phyloP scores from a whole-genome alignment of 1,140 invertebrate species.

The Schmidtea mediterranea region DNA sequence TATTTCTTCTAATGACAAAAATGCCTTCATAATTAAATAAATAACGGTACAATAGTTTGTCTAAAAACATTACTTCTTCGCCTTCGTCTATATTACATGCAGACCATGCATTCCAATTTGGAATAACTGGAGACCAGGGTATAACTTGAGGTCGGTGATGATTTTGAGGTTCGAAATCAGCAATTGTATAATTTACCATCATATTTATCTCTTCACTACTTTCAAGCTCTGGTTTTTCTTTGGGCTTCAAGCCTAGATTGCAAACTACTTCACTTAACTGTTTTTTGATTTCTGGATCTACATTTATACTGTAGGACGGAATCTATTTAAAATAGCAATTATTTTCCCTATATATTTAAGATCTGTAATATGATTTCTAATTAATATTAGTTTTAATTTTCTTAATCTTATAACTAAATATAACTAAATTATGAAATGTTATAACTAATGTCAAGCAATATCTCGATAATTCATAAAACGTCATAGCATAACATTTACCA shows the following conservation, averaged over 20 bases:
- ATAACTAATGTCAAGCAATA: no score
- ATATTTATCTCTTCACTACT: constrained; percentile 34
- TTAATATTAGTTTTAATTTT: no score
- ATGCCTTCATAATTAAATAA: background rate
- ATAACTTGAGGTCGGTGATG: constrained; percentile 42
- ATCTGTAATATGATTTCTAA: no score
- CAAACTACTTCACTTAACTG: constrained; percentile 31
- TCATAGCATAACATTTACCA: no score
- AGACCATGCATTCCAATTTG: constrained; percentile 86
- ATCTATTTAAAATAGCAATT: no score
- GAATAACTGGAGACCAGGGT: constrained; percentile 68
- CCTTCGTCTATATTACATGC: constrained; percentile 76
- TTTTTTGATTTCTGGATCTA: constrained; percentile 36
- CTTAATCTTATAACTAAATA: no score
- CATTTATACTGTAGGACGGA: constrained; percentile 39
- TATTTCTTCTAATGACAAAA: background rate
- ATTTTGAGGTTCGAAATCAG: constrained; percentile 33
- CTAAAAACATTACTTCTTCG: constrained; percentile 1
- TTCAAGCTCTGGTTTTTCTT: constrained; percentile 44
- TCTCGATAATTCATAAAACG: no score
- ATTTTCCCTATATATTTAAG: no score
- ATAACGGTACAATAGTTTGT: no score
- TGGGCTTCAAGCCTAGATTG: constrained; percentile 28
- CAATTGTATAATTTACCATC: constrained; percentile 33
- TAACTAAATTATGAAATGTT: no score